Conservation (phyloP, 1,140 invertebrate genomes). For the Apis cerana region DNA sequence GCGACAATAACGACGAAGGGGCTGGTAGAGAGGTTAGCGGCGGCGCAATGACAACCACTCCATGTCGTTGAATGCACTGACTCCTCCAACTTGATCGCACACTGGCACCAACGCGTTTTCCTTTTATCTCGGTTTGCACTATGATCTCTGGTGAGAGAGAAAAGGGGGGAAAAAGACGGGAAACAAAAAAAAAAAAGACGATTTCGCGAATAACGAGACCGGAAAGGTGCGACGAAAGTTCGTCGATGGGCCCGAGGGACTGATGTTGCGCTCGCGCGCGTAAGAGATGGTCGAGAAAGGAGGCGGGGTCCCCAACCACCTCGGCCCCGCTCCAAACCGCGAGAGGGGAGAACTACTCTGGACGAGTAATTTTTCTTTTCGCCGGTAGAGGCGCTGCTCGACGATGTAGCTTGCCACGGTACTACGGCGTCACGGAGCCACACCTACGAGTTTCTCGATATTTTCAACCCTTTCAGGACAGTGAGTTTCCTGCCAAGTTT, state of each 20-base stretch:
- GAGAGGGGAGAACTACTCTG: constrained; percentile 40
- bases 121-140: neutral
- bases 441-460: constrained; percentile 73
- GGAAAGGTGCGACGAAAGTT: constrained; percentile 41
- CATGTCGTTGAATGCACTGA: constrained; percentile 35
- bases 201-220: constrained; percentile 5
- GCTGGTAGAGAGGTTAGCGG: constrained; percentile 35
- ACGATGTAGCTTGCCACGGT: constrained; percentile 48
- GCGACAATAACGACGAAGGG: constrained; percentile 1
- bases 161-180: neutral
- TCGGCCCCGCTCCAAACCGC: constrained; percentile 27
- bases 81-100: constrained; percentile 43
- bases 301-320: constrained; percentile 62
- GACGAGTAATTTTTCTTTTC: neutral
- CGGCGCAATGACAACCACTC: constrained; percentile 55
- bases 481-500: neutral
- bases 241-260: constrained; percentile 57
- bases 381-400: constrained; percentile 55
- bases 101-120: constrained; percentile 28
- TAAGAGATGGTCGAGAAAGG: constrained; percentile 64
- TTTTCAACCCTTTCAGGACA: constrained; percentile 32
- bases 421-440: constrained; percentile 74
- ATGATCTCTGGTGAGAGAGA: neutral
- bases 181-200: neutral
- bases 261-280: constrained; percentile 40